Base-by-base conservation (phyloP, 2,888 invertebrate species). In the Lasioglossum figueresi region DNA sequence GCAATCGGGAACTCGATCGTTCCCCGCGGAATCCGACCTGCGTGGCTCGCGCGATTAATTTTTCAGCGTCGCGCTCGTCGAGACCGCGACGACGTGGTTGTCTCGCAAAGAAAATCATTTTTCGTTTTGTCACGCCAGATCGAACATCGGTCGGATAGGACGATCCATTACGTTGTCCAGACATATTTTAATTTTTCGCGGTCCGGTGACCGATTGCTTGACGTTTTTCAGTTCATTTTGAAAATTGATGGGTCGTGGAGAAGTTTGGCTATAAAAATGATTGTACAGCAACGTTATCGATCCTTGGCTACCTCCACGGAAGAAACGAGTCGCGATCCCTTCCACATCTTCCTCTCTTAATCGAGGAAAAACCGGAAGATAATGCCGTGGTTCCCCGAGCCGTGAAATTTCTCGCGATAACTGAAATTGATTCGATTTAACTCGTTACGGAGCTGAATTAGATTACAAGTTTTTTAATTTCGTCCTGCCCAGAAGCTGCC, bases 61-160 rank as follows among this genome's bases (percentile, higher is more conserved):
- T 83, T 87, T 83, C 81, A 81, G 43, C 75, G 76, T 82, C 80
- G 83, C 27, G 37, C 72, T 56, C 52, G 70, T 37, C 73, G 63
- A 70, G 66, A 73, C 43, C 37, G 19, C 79, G 83, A 82, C 10
- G 34, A 10, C 66, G 23, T 14, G 71, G 34, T 79, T 73, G 82
- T 80, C 87, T 81, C 76, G 79, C 78, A 70, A 83, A 40, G 78
- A 75, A 87, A 83, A 86, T 86, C 45, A 81, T 79, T 87, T 81
- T 83, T 86, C 79, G 78, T 83, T 80, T 82, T 48, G 75, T 70
- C 68, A 63, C 59, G 76, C 27, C 48, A 68, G 81, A 77, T 86
- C 82, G 83, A 86, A 79, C 72, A 63, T 43, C 72, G 52, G 45
- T 43, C 63, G 66, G 73, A 16, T 48, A 45, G 43, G 40, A 6